Base-by-base conservation (phyloP, 2,113 vertebrate genomes). In the Lagopus leucura region DNA sequence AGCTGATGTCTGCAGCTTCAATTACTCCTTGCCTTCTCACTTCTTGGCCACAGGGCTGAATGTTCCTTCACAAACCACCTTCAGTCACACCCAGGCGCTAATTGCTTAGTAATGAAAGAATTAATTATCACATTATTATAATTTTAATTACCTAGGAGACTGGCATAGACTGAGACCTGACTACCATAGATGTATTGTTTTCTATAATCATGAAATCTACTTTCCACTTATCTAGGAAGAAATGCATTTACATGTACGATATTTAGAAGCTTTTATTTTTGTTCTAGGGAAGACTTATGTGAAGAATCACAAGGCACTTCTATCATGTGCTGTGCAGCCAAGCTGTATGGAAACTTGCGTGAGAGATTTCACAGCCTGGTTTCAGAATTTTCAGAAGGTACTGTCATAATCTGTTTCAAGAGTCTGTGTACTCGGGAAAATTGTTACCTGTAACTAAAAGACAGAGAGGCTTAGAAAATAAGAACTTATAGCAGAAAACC, bases 351-450 rank as follows among this genome's bases (percentile, higher is more conserved):
- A 95, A 69, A 19, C 34, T 57, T 10, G 30, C 65, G 77, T 60
- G 50, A 71, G 93, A 94, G 67, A 95, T 94, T 90, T 92, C 94
- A 79, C 91, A 81, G 85, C 70, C 38, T 79, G 42, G 21, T 80
- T 89, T 95, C 81, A 43, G 92, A 87, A 93, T 94, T 93, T 85
- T 75, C 81, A 91, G 42, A 91, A 91, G 65, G 65, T 93, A 61
- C 93, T 93, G 93, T 77, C 72, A 78, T 88, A 93, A 86, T 47
- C 45, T 90, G 70, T 86, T 92, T 83, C 64, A 61, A 87, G 67
- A 21, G 15, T 43, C 64, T 61, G 82, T 87, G 85, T 27, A 50
- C 28, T 89, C 64, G 66, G 64, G 55, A 25, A 96, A 93, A 94
- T 92, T 71, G 70, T 52, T 73, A 48, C n/a, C 50, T 80, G 42